phyloP scores from a whole-genome alignment of 2,888 invertebrate genomes.

The Diarsia mendica region DNA sequence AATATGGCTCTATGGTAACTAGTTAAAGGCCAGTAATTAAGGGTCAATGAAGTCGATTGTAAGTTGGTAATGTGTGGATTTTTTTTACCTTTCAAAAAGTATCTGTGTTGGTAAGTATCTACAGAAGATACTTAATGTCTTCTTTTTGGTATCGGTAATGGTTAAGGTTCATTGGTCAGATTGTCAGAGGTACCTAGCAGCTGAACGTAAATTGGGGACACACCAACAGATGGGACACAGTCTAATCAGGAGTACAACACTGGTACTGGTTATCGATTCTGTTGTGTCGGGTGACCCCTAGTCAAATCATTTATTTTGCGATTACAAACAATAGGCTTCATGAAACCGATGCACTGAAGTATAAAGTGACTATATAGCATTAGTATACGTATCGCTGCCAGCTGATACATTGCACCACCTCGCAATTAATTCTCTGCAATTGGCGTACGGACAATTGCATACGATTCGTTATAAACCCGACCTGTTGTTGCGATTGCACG shows the following conservation, averaged over 20 bases:
- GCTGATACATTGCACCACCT: not conserved
- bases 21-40: not conserved
- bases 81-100: not conserved
- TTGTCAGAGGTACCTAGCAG: no score
- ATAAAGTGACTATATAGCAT: not conserved
- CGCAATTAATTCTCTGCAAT: conserved; percentile 37
- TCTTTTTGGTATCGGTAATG: not conserved
- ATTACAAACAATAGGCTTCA: not conserved
- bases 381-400: conserved; percentile 1
- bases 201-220: no score
- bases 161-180: not conserved
- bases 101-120: not conserved
- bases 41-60: not conserved
- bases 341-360: not conserved
- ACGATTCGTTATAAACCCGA: conserved; percentile 41
- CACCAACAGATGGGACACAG: no score
- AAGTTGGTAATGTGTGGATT: not conserved
- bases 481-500: conserved; percentile 29
- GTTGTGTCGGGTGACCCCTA: no score
- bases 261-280: no score
- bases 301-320: no score
- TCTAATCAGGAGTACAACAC: no score
- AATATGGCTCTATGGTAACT: not conserved
- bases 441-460: conserved; percentile 18
- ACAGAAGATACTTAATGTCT: not conserved